phyloP scores from a whole-genome alignment of 2,888 invertebrate genomes.

The Plemyria rubiginata region DNA sequence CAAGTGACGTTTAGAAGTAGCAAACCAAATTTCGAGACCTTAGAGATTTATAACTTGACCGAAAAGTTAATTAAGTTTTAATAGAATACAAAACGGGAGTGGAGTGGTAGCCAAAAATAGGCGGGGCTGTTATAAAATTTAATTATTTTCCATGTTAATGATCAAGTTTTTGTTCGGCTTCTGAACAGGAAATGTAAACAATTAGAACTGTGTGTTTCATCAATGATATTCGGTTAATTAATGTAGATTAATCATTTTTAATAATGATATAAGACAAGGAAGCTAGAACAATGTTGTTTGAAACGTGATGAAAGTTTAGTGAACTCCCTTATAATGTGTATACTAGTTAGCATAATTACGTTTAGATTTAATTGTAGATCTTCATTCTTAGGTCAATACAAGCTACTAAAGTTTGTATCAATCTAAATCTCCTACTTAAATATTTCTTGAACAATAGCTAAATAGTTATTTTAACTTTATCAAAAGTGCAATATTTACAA shows the following conservation, averaged over 20 bases:
- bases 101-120: constrained; percentile 84
- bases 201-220: constrained; percentile 51
- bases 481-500: too few species aligned
- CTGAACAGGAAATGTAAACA: constrained; percentile 76
- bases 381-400: too few species aligned
- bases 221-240: constrained; percentile 43
- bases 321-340: too few species aligned
- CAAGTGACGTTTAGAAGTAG: constrained; percentile 83
- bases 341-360: too few species aligned
- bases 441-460: too few species aligned
- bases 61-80: constrained; percentile 85
- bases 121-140: constrained; percentile 83
- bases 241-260: constrained; percentile 37
- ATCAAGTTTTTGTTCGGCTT: constrained; percentile 67
- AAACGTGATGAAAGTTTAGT: constrained; percentile 1
- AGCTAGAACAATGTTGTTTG: constrained; percentile 11
- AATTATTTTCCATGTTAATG: constrained; percentile 80
- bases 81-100: constrained; percentile 83
- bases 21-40: constrained; percentile 80
- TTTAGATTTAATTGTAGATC: too few species aligned
- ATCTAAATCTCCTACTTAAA: too few species aligned
- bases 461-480: too few species aligned
- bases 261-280: constrained; percentile 5
- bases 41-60: constrained; percentile 73
- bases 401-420: too few species aligned